A percentile compares a stretch with the other conserved stretches of the same genome.
These are phyloP conservation scores for Rhagophthalmus giganteus DNA, from an alignment of 2,888 invertebrate genomes.

Conservation along the genomic window DNA sequence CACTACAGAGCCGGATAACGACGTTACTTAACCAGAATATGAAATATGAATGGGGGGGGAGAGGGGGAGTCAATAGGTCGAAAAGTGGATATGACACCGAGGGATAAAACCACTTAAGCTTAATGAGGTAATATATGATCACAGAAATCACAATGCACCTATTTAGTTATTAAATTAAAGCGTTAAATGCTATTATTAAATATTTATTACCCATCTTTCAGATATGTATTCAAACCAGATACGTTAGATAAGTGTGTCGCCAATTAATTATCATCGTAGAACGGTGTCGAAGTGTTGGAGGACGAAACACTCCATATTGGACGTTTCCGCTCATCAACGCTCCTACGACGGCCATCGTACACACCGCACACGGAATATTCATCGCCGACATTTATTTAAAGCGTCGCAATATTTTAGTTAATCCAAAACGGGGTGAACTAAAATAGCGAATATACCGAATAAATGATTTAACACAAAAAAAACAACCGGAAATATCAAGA, in stretches of 20 bases:
- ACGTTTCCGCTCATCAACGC: conserved; percentile 16
- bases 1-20: conserved; percentile 13
- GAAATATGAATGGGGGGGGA: no score
- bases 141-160: not conserved
- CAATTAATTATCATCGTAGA: conserved; percentile 4
- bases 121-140: conserved; percentile 6
- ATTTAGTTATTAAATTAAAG: not conserved
- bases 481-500: no score
- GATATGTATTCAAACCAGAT: not conserved
- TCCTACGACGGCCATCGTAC: no score
- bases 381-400: no score
- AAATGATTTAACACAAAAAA: no score
- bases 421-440: no score
- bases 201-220: no score
- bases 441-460: no score
- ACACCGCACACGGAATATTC: no score
- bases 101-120: conserved; percentile 15
- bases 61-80: conserved; percentile 7
- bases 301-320: conserved; percentile 9
- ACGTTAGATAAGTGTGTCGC: conserved; percentile 1
- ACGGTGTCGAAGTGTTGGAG: conserved; percentile 1
- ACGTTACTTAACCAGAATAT: conserved; percentile 15
- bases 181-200: no score
- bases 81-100: conserved; percentile 15
- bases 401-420: no score